These are phyloP conservation scores for Leptopilina clavipes DNA, from an alignment of 1,140 invertebrate species.

Conservation along the genomic window DNA sequence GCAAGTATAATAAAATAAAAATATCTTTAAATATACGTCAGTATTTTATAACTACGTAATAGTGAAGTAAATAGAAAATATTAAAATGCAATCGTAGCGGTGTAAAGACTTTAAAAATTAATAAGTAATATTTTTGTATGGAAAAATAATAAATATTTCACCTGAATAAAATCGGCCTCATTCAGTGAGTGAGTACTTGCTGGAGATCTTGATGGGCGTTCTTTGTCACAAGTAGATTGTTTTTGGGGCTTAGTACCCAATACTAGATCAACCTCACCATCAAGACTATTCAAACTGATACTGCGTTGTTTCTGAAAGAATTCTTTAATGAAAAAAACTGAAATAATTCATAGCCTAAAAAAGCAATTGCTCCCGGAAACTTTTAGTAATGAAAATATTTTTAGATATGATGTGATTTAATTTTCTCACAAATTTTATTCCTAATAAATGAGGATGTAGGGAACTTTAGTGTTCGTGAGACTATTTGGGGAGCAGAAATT, in stretches of 20 bases:
- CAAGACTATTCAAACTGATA: slow-evolving; percentile 76
- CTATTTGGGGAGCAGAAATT: too few relatives aligned
- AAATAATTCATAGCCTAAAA: neutral
- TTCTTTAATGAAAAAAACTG: slow-evolving; percentile 33
- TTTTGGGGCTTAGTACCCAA: slow-evolving; percentile 66
- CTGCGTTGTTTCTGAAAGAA: slow-evolving; percentile 71
- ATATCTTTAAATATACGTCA: neutral
- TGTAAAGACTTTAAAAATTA: too few relatives aligned
- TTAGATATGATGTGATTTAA: too few relatives aligned
- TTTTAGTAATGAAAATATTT: too few relatives aligned
- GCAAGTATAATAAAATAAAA: slow-evolving; percentile 44
- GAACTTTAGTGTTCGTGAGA: too few relatives aligned
- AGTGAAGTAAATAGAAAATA: too few relatives aligned
- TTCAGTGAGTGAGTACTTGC: slow-evolving; percentile 89
- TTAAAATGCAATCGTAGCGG: too few relatives aligned
- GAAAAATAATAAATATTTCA: slow-evolving; percentile 62
- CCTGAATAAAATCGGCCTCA: slow-evolving; percentile 86
- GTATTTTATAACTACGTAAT: too few relatives aligned
- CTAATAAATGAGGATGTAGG: too few relatives aligned
- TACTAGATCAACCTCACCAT: slow-evolving; percentile 76
- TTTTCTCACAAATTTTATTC: too few relatives aligned
- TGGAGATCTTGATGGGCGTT: slow-evolving; percentile 76
- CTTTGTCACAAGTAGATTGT: slow-evolving; percentile 61
- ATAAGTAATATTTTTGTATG: too few relatives aligned
- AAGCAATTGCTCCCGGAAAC: too few relatives aligned